A percentile compares a stretch with the other conserved stretches of the same genome.
Evolutionary conservation across 2,113 vertebrate genomes (phyloP).

Genomic region (Monopterus albus): DNA sequence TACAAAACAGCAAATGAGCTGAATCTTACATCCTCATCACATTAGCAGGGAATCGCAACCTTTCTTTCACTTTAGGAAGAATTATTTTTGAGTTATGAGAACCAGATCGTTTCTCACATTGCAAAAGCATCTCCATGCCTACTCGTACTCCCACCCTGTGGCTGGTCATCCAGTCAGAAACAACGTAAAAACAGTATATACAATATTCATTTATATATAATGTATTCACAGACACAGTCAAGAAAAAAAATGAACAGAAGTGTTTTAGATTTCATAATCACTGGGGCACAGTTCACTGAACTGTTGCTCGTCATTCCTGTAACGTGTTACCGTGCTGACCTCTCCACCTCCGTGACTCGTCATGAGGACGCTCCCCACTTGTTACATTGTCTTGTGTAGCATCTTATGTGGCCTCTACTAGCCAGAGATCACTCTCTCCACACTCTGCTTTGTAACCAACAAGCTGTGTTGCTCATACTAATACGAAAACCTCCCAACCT

Average conservation of each 20-base stretch:
- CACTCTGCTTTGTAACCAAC: too few species aligned
- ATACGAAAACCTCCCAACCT: slow-evolving; percentile 10
- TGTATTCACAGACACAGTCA: slow-evolving; percentile 49
- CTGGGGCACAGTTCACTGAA: slow-evolving; percentile 20
- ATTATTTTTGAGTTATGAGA: too few species aligned
- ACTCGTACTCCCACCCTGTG: neutral
- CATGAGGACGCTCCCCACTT: neutral
- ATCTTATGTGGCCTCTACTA: neutral
- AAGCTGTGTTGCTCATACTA: neutral
- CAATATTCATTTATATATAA: slow-evolving; percentile 82
- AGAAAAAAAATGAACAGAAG: slow-evolving; percentile 23
- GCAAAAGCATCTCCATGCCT: slow-evolving; percentile 30
- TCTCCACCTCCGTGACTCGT: neutral
- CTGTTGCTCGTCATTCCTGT: slow-evolving; percentile 26
- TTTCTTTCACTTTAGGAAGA: too few species aligned
- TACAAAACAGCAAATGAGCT: neutral
- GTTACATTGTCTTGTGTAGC: neutral
- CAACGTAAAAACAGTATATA: slow-evolving; percentile 77
- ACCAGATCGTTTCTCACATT: slow-evolving; percentile 16
- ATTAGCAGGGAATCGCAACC: slow-evolving; percentile 13
- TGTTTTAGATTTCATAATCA: neutral
- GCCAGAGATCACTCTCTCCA: neutral
- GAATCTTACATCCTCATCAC: slow-evolving; percentile 14
- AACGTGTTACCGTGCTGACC: neutral
- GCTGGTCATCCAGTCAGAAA: slow-evolving; percentile 59